Base-by-base conservation (phyloP, 1,140 invertebrate genomes). In the Euwallacea similis region DNA sequence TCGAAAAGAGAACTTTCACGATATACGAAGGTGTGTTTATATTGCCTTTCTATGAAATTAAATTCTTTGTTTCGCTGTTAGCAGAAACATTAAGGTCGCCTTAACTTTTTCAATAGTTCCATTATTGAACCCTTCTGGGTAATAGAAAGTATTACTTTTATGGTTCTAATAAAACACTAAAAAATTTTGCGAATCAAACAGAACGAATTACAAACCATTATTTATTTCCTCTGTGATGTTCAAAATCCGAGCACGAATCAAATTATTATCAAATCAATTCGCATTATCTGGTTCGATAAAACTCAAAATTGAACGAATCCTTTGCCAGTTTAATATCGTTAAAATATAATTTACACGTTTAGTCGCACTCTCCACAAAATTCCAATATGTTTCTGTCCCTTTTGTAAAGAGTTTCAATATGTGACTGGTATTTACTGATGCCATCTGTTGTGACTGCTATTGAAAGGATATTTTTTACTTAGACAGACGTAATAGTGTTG, bases 341-440 rank as follows among this genome's bases (percentile, higher is more conserved):
- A 50, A 50, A 50, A 50, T 50, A 50, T 13, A 10, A 50, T 50
- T 50, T 50, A 50, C 46, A 50, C 46, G 46, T 50, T 50, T 13
- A 50, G 46, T 33, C 21, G 21, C 21, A 33, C 21, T 33, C 21
- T 33, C 21, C 21, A 33, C 21, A 33, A 33, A 33, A 33, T 33
- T 33, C 21, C 21, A 33, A 33, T 33, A 33, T 33, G 21, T 33
- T 33, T 33, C 21, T 33, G 21, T 33, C 21, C 21, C 21, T 33
- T 33, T 33, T 33, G 21, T 33, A 33, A 33, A 33, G 21, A 33
- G 21, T 4, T 33, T 33, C 21, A 33, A 33, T 33, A 33, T 33
- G 21, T 33, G 4, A 33, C 21, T 33, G 21, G 21, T 33, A 33
- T 33, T 33, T 33, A 33, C 21, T 33, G 21, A 33, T 2, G 21